Base-by-base conservation (phyloP, 2,888 invertebrate genomes). In the Hirtodrosophila duncani region DNA sequence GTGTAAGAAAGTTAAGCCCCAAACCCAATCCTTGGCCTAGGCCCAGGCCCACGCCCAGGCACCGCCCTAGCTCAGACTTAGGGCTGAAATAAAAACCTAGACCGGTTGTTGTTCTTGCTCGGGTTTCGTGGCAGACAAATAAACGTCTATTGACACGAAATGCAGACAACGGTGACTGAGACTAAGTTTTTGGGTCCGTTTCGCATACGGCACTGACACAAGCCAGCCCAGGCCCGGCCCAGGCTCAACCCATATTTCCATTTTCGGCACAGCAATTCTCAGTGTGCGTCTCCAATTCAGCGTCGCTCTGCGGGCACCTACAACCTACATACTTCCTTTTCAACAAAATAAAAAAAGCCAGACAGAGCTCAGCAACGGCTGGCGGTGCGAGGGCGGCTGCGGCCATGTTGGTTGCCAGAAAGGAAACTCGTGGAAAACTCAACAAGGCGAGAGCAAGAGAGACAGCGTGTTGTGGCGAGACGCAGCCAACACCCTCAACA, bases 51-150 rank as follows among this genome's bases (percentile, higher is more conserved):
- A 7, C 10, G 9, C 88, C 89, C 60, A 88, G 89, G 77, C 89
- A 89, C 6, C 84, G 88, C 60, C 88, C 88, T 57, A 87, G 88
- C 57, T 89, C 89, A 69, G 89, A 89, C 80, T 88, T 85, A 77
- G 88, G 37, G 37, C 50, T 18, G 17, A 53, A 43, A 52, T 43
- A 52, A 17, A 55, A 37, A 55, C 36, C 34, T 36, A 43, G 44
- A 14, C 44, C 6, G 20, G 3, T 7, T 20, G 20, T 20, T 56
- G 30, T n/a, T n/a, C n/a, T n/a, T n/a, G n/a, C n/a, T 24, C 29
- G 56, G 37, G 56, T 45, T 83, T 88, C 72, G 87, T 88, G 60
- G 39, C 46, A 50, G 27, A 43, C 31, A 64, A 62, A 56, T 57
- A 51, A 63, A 53, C 57, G 75, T 67, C 60, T 75, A 63, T 75